Percentiles rank a stretch among this genome's conserved stretches.
Conservation (phyloP, 2,888 invertebrate genomes). For the Halictus quadricinctus region DNA sequence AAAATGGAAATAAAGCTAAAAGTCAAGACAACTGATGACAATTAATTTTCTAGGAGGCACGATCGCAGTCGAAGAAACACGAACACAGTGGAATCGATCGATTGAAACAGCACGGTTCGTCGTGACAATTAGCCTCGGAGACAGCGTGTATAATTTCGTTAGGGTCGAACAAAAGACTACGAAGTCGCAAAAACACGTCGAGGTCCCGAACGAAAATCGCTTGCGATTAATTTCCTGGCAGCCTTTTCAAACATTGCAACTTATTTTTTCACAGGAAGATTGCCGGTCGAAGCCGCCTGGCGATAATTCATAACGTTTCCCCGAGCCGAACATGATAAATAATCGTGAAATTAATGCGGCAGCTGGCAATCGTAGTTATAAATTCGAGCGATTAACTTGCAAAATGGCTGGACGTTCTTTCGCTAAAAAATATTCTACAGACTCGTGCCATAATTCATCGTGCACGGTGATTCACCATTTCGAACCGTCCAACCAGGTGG, state of each 20-base stretch:
- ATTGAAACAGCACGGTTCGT: neutral
- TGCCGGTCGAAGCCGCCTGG: neutral
- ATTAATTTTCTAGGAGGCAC: neutral
- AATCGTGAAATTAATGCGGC: conserved; percentile 11
- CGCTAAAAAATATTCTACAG: conserved; percentile 5
- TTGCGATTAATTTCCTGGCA: neutral
- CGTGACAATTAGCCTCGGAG: neutral
- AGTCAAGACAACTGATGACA: neutral
- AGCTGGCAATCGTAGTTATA: conserved; percentile 11
- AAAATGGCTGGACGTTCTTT: neutral
- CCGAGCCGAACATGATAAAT: neutral
- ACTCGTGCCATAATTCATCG: conserved; percentile 18
- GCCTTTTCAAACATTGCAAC: neutral
- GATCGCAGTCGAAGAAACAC: neutral
- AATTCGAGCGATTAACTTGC: conserved; percentile 12
- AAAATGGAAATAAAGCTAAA: neutral
- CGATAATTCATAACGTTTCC: neutral
- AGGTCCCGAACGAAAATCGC: too few species aligned
- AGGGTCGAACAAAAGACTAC: neutral
- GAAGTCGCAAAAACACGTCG: too few species aligned
- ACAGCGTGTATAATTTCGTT: neutral
- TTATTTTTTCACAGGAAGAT: neutral
- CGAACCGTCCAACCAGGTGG: neutral
- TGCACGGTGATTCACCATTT: neutral
- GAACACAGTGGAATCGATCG: neutral